Base-by-base conservation (phyloP, 2,113 vertebrate species). In the Bubo bubo region DNA sequence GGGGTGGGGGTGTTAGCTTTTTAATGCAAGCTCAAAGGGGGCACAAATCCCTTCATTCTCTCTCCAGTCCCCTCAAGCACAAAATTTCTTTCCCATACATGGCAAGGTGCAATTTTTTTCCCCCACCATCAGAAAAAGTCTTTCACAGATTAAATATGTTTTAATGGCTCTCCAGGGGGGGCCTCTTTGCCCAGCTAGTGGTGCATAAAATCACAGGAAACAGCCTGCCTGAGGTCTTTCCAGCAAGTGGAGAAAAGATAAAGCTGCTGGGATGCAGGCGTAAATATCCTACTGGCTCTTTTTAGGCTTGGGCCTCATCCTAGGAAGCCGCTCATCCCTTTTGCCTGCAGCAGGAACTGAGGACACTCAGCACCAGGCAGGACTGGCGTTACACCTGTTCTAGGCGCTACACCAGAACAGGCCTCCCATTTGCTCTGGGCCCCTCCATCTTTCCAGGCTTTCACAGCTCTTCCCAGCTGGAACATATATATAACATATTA, bases 141-240 rank as follows among this genome's bases (percentile, higher is more conserved):
- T 53, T 91, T 80, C 39, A 73, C 55, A 74, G 76, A 79, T 60
- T 70, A 81, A 91, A 79, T 55, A 68, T 9, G 9, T 39, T 92
- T 79, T 53, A 91, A 64, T 27, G 45, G 45, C 30, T 81, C 43
- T 60, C 60, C 52, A 81, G 88, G 24, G 71, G 71, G 10, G 50
- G 23, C 17, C 34, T 84, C 83, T 86, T 55, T 95, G 60, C 70
- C 35, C 80, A 58, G 43, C 12, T 39, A 20, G 3, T 0, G 2
- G 68, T 45, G 45, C 4, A 5, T 82, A 89, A 95, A 95, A 91
- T 91, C 86, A 87, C 47, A 91, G 93, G 83, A 72, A 95, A 86
- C 49, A 50, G 72, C 41, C 93, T 89, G 75, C 71, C 63, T 72
- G 37, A 70, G 41, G 52, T 35, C 49, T 47, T 85, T 91, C 59